A percentile compares a stretch with the other conserved stretches of the same genome.
These are phyloP conservation scores for Sthenelais limicola DNA, from an alignment of 2,888 invertebrate genomes.

Conservation along the genomic window DNA sequence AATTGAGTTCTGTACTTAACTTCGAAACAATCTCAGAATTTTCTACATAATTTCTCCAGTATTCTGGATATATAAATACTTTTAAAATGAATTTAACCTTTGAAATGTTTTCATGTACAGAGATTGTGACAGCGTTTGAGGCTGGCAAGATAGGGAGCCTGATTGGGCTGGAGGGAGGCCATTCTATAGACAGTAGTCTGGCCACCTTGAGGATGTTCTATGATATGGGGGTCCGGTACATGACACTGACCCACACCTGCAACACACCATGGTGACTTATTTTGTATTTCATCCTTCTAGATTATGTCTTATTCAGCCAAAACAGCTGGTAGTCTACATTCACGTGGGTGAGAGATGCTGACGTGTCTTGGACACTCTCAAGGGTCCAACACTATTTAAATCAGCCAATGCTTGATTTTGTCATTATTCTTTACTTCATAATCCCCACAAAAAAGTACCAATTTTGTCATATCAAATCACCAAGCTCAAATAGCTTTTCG, in stretches of 20 bases:
- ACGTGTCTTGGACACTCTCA: too few species aligned
- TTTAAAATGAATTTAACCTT: not conserved
- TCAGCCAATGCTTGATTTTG: too few species aligned
- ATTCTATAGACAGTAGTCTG: constrained; percentile 86
- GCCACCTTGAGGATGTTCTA: constrained; percentile 87
- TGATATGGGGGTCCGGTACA: constrained; percentile 87
- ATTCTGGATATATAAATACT: not conserved
- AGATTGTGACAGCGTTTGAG: constrained; percentile 78
- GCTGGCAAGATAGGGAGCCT: constrained; percentile 88
- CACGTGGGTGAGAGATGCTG: too few species aligned
- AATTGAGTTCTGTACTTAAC: not conserved
- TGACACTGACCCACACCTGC: constrained; percentile 91
- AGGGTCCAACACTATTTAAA: too few species aligned
- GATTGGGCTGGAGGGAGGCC: constrained; percentile 92
- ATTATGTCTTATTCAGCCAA: too few species aligned
- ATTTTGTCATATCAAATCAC: too few species aligned
- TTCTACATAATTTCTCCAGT: not conserved
- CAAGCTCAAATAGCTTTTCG: too few species aligned
- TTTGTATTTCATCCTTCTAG: too few species aligned
- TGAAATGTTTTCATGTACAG: too few species aligned
- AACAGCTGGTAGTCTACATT: too few species aligned
- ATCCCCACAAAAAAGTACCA: too few species aligned
- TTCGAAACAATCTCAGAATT: not conserved
- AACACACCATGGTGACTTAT: constrained; percentile 87
- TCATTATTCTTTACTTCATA: too few species aligned